phyloP scores from a whole-genome alignment of 2,888 invertebrate species.

The Drosophila stalkeri region DNA sequence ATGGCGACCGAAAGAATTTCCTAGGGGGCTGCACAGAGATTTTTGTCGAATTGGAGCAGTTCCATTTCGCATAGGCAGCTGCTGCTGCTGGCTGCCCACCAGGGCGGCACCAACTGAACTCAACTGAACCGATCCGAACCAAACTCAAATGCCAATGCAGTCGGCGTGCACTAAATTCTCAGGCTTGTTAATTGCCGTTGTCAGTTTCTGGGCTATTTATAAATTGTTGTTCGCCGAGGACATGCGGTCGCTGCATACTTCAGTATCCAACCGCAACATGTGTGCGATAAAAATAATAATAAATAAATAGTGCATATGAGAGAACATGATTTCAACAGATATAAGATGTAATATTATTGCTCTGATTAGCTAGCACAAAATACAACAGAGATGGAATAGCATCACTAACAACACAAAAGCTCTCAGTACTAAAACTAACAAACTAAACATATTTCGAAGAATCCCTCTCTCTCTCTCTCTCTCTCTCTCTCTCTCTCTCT shows the following conservation, averaged over 20 bases:
- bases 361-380: background rate
- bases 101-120: conserved; percentile 22
- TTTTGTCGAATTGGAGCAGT: conserved; percentile 70
- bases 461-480: too few relatives aligned
- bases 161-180: conserved; percentile 57
- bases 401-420: background rate
- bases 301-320: conserved; percentile 12
- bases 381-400: background rate
- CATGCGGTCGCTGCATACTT: conserved; percentile 30
- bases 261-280: conserved; percentile 17
- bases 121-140: conserved; percentile 22
- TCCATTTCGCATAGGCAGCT: conserved; percentile 68
- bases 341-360: background rate
- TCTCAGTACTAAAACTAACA: too few relatives aligned
- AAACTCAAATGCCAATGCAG: conserved; percentile 56
- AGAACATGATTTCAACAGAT: background rate
- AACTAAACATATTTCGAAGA: too few relatives aligned
- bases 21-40: conserved; percentile 49
- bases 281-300: conserved; percentile 33
- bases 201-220: conserved; percentile 71
- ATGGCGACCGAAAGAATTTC: conserved; percentile 63
- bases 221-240: conserved; percentile 46
- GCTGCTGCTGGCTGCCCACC: conserved; percentile 54
- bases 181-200: conserved; percentile 76
- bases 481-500: too few relatives aligned